These are phyloP conservation scores for Dipodomys spectabilis DNA, from an alignment of 2,113 vertebrate species.

Conservation along the genomic window DNA sequence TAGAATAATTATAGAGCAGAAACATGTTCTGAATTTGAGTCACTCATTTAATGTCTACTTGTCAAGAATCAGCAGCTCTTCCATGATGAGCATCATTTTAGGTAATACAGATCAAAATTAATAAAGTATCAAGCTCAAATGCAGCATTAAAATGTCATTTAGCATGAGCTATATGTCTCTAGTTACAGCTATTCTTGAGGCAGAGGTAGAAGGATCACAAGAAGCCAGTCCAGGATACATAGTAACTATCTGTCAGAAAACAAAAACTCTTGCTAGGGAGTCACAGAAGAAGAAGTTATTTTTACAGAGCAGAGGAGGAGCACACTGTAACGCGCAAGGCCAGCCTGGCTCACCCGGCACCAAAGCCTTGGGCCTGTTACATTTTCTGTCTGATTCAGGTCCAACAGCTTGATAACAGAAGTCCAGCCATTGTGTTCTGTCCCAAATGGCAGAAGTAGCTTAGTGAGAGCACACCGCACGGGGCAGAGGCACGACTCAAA, in stretches of 20 bases:
- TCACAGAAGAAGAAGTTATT: rapidly evolving
- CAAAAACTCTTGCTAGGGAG: background rate
- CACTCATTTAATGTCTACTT: background rate
- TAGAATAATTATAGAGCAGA: background rate
- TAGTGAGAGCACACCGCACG: background rate
- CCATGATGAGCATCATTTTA: background rate
- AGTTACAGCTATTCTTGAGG: background rate
- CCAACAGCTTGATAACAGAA: background rate
- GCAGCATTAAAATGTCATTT: background rate
- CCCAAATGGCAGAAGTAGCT: background rate
- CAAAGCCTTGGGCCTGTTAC: background rate
- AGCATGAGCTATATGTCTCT: too few relatives aligned
- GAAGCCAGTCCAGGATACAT: too few relatives aligned
- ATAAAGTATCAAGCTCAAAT: background rate
- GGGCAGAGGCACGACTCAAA: background rate
- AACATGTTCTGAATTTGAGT: background rate
- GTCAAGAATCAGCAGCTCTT: background rate
- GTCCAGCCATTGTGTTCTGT: background rate
- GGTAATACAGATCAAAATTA: background rate
- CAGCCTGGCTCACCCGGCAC: too few relatives aligned
- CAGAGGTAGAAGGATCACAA: background rate
- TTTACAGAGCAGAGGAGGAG: background rate
- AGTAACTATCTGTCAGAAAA: background rate
- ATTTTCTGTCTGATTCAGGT: background rate
- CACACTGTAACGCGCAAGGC: rapidly evolving